Evolutionary conservation across 2,888 invertebrate species (phyloP), one percentile per base, ranked within the genome.

Genomic region (Mythimna ferrago): DNA sequence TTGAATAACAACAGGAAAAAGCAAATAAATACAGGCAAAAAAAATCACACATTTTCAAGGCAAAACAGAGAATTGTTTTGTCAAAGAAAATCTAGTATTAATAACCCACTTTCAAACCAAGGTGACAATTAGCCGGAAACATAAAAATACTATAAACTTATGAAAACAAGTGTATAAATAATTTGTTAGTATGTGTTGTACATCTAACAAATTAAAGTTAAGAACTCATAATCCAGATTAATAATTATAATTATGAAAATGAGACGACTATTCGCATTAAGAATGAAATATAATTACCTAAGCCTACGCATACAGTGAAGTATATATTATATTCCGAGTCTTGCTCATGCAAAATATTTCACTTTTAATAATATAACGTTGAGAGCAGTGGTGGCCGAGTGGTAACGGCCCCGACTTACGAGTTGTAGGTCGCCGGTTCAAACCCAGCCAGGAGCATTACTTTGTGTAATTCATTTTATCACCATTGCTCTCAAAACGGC

Each of bases 1-100:
- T 60, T 16, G 58, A 78, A 71, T 56, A 71, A 83, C 60, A 78
- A 79, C 84, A 84, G 84, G 86, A 84, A 86, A 84, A 62, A 16
- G 48, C 21, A 57, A 65, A 84, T 62, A 71, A 76, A 76, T 53
- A 70, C 41, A 38, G 58, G n/a, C 32, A 54, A 21, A 58, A 53
- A 69, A 32, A 58, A 21, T 73, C 61, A 60, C 62, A 65, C 64
- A 38, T 71, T 70, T 72, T 73, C 86, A 77, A 84, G 86, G 86
- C 63, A 57, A 83, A 58, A 35, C 61, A 67, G 44, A 60, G 56
- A 66, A 73, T 63, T 66, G 11, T 64, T 66, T 73, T 70, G 51
- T 66, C 61, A 56, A 60, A 67, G 11, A 61, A 32, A 68, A 57
- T 71, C 26, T 57, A 53, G 53, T 66, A 60, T 70, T 60, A 78